Percentiles rank a stretch among this genome's conserved stretches.
Evolutionary conservation across 2,113 vertebrate species (phyloP).

Genomic region (Antigone vipio): DNA sequence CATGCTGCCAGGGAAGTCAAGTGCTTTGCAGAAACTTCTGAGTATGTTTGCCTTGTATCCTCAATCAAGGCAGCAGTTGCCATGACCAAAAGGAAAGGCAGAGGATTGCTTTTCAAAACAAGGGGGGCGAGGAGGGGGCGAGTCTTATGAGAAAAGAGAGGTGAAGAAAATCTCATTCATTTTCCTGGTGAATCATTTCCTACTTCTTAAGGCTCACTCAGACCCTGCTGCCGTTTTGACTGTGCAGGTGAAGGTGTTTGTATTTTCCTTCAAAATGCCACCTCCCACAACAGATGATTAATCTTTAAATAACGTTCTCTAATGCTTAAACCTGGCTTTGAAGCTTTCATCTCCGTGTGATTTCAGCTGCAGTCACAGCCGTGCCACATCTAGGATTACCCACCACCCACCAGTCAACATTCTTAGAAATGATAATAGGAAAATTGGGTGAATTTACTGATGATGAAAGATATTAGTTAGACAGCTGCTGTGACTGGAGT

Average conservation of each 20-base stretch:
- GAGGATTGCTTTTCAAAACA: background rate
- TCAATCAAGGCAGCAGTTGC: background rate
- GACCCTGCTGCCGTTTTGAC: background rate
- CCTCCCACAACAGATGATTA: background rate
- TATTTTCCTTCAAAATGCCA: background rate
- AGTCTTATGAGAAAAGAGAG: background rate
- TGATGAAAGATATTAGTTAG: background rate
- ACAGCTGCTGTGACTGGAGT: background rate
- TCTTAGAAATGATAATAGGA: background rate
- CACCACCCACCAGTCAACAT: background rate
- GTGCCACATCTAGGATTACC: background rate
- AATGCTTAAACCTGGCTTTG: background rate
- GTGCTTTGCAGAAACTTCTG: background rate
- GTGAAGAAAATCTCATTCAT: background rate
- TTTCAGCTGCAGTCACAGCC: background rate
- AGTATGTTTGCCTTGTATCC: background rate
- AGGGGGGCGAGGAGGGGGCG: background rate
- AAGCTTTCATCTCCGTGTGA: background rate
- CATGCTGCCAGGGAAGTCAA: conserved; percentile 21
- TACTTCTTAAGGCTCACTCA: background rate
- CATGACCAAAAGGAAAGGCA: background rate
- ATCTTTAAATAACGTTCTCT: background rate
- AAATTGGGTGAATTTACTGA: background rate
- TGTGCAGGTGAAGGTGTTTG: background rate
- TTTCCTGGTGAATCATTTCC: background rate